Evolutionary conservation across 2,888 invertebrate genomes (phyloP).

Genomic region (Drosophila prostipennis): DNA sequence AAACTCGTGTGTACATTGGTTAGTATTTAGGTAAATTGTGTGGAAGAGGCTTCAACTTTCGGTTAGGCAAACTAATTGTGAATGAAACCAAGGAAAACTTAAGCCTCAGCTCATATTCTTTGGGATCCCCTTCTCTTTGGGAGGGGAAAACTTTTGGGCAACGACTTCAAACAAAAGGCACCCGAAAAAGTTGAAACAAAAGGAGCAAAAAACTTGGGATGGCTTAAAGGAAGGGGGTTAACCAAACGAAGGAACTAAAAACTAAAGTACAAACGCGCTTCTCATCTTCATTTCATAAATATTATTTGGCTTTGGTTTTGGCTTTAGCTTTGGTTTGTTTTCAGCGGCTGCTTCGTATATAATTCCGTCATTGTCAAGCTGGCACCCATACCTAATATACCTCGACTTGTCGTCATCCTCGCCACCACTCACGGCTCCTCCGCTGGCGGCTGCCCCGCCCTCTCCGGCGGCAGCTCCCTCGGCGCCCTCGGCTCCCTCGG

Average conservation of each 20-base stretch:
- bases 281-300: slow-evolving; percentile 28
- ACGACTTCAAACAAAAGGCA: slow-evolving; percentile 36
- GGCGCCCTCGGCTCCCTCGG: slow-evolving; percentile 80
- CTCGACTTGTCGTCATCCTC: slow-evolving; percentile 96
- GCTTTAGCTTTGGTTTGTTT: slow-evolving; percentile 23
- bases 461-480: slow-evolving; percentile 72
- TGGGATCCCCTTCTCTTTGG: too few species aligned
- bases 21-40: slow-evolving; percentile 38
- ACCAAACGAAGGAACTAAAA: slow-evolving; percentile 46
- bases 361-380: slow-evolving; percentile 85
- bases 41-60: slow-evolving; percentile 38
- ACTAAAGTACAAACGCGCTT: slow-evolving; percentile 60
- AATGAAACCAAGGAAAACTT: slow-evolving; percentile 23
- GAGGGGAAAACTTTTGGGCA: slow-evolving; percentile 10
- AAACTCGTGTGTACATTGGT: slow-evolving; percentile 30
- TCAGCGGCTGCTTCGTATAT: slow-evolving; percentile 60
- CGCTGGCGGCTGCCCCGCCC: slow-evolving; percentile 56
- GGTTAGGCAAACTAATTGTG: slow-evolving; percentile 38
- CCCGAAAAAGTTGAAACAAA: slow-evolving; percentile 38
- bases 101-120: slow-evolving; percentile 14
- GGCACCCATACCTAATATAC: slow-evolving; percentile 90
- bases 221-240: slow-evolving; percentile 23
- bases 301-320: slow-evolving; percentile 11
- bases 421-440: slow-evolving; percentile 80
- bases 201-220: slow-evolving; percentile 8